Evolutionary conservation across 1,140 invertebrate genomes (phyloP).

Genomic region (Drosophila cardini): DNA sequence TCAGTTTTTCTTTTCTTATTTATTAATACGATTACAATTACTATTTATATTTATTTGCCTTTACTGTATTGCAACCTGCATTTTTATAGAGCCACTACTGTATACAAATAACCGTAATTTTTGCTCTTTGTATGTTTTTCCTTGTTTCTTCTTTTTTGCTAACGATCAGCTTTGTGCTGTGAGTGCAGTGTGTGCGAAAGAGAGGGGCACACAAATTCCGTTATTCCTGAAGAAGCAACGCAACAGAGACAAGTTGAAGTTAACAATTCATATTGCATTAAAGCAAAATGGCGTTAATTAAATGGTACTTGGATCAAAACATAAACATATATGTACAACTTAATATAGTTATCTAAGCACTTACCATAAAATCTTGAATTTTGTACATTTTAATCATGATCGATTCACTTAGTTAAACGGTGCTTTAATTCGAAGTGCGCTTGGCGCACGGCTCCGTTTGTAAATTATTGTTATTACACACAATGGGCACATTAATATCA

Average conservation of each 20-base stretch:
- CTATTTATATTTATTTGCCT: slow-evolving; percentile 25
- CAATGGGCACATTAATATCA: slow-evolving; percentile 63
- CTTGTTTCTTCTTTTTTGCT: slow-evolving; percentile 17
- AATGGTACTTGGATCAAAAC: neutral
- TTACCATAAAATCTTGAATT: slow-evolving; percentile 27
- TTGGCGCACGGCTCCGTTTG: slow-evolving; percentile 62
- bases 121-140: slow-evolving; percentile 10
- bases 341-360: neutral
- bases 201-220: slow-evolving; percentile 40
- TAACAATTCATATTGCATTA: slow-evolving; percentile 15
- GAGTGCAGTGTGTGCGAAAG: slow-evolving; percentile 27
- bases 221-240: slow-evolving; percentile 48
- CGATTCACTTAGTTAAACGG: slow-evolving; percentile 49
- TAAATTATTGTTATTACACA: slow-evolving; percentile 45
- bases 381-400: slow-evolving; percentile 7
- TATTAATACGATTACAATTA: neutral
- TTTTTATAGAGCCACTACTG: slow-evolving; percentile 49
- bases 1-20: slow-evolving; percentile 9
- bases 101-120: slow-evolving; percentile 56
- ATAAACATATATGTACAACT: neutral
- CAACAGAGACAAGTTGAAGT: slow-evolving; percentile 31
- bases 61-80: slow-evolving; percentile 32
- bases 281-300: slow-evolving; percentile 36
- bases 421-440: slow-evolving; percentile 64
- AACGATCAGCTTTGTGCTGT: slow-evolving; percentile 12